Evolutionary conservation across 2,113 vertebrate species (phyloP), one percentile per base, ranked within the genome.

Genomic region (Vulpes vulpes): DNA sequence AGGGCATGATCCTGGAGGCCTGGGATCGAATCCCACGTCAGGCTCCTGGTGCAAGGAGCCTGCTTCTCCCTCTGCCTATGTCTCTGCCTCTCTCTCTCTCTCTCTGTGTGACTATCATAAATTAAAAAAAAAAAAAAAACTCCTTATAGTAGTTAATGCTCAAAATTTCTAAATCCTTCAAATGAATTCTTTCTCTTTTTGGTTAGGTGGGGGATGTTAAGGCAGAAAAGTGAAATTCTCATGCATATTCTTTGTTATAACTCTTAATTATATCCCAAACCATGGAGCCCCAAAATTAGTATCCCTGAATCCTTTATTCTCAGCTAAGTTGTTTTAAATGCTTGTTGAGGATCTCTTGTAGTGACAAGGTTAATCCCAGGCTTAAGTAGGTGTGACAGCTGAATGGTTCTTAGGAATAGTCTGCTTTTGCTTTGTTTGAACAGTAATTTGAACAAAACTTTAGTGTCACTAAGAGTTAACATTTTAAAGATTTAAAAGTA

Each of bases 361-460:
- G 23, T 78, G 74, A 89, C 86, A 88, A 15, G 30, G 53, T 95
- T 90, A 90, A 62, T 59, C 23, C 60, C 8, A 80, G 62, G 60
- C 74, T 95, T 83, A 79, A 43, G 49, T 82, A 82, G 35, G 71
- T 86, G 30, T 93, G 79, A 79, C 27, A 74, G 62, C 55, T 88
- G n/a, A 81, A 23, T 84, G 59, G 62, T 82, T 95, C 32, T 91
- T 91, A 64, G 60, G 43, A 90, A 51, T 43, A 55, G 80, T 76
- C 35, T 89, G 30, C 79, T 92, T 85, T 95, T 89, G 71, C 79
- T 51, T 96, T 91, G n/a, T 88, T 71, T 86, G 86, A 91, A 22
- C 53, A 83, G 60, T 87, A 93, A 78, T 96, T 43, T 51, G 23
- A 93, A 57, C 38, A 81, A 76, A 85, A 93, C 81, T 96, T 90